Conservation (phyloP, 2,113 vertebrate species). For the Callipepla squamata region DNA sequence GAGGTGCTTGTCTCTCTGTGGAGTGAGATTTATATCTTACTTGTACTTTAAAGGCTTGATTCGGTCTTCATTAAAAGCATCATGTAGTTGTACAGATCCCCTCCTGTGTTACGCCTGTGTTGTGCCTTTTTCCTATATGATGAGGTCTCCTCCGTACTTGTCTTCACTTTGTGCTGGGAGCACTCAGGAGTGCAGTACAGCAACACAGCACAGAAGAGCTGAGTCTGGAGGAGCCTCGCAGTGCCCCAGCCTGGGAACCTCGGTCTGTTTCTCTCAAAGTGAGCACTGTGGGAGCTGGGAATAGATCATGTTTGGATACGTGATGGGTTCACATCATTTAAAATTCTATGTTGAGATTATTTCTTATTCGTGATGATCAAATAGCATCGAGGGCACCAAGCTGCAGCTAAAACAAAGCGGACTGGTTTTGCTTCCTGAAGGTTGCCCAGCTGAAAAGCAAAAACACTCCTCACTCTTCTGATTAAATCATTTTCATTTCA, state of each 20-base stretch:
- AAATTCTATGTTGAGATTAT: slow-evolving; percentile 3
- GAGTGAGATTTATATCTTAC: neutral
- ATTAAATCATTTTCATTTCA: neutral
- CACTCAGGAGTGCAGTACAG: neutral
- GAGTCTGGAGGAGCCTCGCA: slow-evolving; percentile 44
- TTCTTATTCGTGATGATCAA: neutral
- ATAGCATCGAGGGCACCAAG: neutral
- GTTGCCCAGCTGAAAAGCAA: neutral
- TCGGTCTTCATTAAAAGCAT: neutral
- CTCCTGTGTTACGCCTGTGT: neutral
- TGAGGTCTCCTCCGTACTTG: neutral
- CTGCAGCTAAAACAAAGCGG: neutral
- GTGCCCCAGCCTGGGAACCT: slow-evolving; percentile 30
- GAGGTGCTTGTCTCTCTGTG: neutral
- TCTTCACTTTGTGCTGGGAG: neutral
- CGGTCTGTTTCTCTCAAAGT: slow-evolving; percentile 1
- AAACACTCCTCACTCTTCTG: neutral
- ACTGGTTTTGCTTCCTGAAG: neutral
- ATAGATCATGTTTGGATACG: neutral
- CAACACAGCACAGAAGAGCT: slow-evolving; percentile 14
- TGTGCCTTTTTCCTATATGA: neutral
- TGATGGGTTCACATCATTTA: neutral
- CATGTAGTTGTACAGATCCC: neutral
- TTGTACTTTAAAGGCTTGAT: neutral
- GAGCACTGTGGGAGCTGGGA: neutral